Conservation (phyloP, 2,797 vertebrate genomes). For the Eulemur rubriventer region DNA sequence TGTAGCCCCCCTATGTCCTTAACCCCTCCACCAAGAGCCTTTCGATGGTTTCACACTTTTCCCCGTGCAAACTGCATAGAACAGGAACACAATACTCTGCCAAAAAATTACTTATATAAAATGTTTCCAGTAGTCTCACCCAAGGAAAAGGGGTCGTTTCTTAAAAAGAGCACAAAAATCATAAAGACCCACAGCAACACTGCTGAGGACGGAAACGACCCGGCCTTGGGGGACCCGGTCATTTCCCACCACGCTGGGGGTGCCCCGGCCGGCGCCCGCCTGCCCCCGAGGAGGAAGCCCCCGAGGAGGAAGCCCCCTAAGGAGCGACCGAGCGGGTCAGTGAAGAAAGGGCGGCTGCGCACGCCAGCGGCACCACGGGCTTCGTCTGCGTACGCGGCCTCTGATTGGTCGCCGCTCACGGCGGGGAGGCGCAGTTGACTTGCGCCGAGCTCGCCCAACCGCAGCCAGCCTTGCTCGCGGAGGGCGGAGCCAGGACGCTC, state of each 20-base stretch:
- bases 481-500: neutral
- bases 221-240: no score
- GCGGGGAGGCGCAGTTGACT: neutral
- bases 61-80: neutral
- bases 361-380: neutral
- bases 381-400: neutral
- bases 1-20: neutral
- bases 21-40: neutral
- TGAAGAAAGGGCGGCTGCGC: no score
- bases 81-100: neutral
- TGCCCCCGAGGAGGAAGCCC: no score
- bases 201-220: no score
- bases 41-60: neutral
- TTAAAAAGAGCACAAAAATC: neutral
- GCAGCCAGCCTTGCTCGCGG: neutral
- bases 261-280: no score
- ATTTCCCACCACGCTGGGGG: neutral
- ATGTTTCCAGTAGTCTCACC: neutral
- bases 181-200: neutral
- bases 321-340: accelerated
- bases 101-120: neutral
- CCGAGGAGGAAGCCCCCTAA: no score
- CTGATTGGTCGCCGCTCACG: slow-evolving; percentile 71
- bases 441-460: slow-evolving; percentile 54
- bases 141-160: neutral